These are phyloP conservation scores for Atractosteus spatula DNA, from an alignment of 2,113 vertebrate genomes.

Conservation along the genomic window DNA sequence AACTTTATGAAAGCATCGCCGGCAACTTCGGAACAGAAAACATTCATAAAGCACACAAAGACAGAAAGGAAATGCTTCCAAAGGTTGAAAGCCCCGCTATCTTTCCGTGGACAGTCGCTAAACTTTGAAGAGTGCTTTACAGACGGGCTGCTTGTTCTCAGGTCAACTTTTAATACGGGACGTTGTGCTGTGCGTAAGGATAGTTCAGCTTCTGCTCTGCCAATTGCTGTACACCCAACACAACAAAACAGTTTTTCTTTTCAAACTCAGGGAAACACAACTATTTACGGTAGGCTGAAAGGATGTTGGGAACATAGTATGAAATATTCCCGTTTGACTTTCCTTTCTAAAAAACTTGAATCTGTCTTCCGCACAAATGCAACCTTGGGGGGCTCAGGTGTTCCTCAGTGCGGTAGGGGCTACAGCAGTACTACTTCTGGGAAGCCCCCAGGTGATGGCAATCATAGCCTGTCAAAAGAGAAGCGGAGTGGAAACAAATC, in stretches of 20 bases:
- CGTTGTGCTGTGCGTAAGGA: neutral
- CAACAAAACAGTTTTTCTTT: slow-evolving; percentile 3
- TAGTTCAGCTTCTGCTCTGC: neutral
- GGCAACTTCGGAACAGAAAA: slow-evolving; percentile 8
- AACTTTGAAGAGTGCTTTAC: slow-evolving; percentile 6
- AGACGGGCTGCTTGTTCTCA: neutral
- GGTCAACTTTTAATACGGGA: slow-evolving; percentile 2
- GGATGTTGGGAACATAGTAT: neutral
- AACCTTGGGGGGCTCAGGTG: slow-evolving; percentile 11
- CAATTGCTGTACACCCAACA: neutral
- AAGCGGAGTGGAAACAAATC: slow-evolving; percentile 18
- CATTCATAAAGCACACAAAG: neutral
- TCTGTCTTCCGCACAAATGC: neutral
- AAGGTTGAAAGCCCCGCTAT: slow-evolving; percentile 13
- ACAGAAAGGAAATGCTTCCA: slow-evolving; percentile 15
- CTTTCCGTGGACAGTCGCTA: slow-evolving; percentile 23
- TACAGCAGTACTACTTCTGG: slow-evolving; percentile 25
- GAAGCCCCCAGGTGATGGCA: slow-evolving; percentile 15
- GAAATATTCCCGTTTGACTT: neutral
- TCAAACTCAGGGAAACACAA: neutral
- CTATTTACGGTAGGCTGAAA: neutral
- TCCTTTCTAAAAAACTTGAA: neutral
- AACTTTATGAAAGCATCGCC: slow-evolving; percentile 8
- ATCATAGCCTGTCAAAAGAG: neutral
- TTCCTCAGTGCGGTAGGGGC: slow-evolving; percentile 22